Evolutionary conservation across 2,797 vertebrate genomes (phyloP).

Genomic region (Hoplostethus atlanticus): DNA sequence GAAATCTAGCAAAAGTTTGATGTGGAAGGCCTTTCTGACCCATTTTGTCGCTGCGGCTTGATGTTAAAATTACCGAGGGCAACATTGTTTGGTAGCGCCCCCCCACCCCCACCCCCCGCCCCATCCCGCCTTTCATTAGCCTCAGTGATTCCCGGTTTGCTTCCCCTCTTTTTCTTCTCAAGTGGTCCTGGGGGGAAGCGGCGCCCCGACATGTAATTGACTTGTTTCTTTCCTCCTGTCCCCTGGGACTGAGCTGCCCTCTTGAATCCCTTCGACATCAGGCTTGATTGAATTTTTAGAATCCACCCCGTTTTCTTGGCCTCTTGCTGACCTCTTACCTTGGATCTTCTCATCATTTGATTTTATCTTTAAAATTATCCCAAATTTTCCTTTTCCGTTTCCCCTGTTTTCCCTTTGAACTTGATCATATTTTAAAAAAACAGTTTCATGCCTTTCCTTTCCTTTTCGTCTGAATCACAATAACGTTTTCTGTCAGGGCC

Average conservation of each 20-base stretch:
- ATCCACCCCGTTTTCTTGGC: neutral
- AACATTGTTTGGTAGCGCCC: conserved; percentile 69
- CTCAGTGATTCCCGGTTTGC: conserved; percentile 14
- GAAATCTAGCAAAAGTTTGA: conserved; percentile 83
- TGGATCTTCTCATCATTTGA: neutral
- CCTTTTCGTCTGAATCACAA: neutral
- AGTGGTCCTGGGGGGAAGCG: neutral
- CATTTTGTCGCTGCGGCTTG: conserved; percentile 73
- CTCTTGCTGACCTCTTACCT: neutral
- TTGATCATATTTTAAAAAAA: neutral
- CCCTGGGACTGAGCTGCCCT: neutral
- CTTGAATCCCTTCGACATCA: neutral
- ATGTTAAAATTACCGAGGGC: conserved; percentile 72
- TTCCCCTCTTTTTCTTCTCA: conserved; percentile 10
- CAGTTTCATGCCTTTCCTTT: conserved; percentile 15
- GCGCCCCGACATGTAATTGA: neutral
- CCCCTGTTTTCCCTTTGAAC: neutral
- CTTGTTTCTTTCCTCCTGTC: neutral
- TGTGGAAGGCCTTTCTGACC: conserved; percentile 58
- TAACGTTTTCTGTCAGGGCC: neutral
- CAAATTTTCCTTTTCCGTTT: neutral
- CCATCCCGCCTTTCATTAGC: conserved; percentile 31
- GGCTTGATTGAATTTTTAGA: neutral
- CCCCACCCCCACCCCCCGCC: neutral
- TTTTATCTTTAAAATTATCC: too few relatives aligned